Evolutionary conservation across 1,140 invertebrate species (phyloP).

Genomic region (Globodera ellingtonae): DNA sequence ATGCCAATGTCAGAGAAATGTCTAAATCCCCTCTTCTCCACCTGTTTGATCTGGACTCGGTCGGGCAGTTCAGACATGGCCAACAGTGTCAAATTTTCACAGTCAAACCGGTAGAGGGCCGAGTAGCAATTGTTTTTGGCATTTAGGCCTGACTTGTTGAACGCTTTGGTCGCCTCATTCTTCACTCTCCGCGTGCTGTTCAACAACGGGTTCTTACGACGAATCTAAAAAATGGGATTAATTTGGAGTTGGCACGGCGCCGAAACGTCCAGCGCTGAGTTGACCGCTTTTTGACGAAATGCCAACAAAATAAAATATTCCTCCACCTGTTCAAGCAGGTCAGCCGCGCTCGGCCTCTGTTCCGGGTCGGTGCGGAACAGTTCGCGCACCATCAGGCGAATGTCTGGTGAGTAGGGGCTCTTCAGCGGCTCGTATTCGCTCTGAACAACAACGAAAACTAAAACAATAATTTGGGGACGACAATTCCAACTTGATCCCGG

Average conservation of each 20-base stretch:
- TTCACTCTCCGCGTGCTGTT: slow-evolving; percentile 8
- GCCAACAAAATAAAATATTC: slow-evolving; percentile 48
- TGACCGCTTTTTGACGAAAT: too few relatives aligned
- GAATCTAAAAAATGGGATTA: background rate
- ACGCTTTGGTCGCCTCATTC: slow-evolving; percentile 7
- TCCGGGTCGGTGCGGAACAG: slow-evolving; percentile 68
- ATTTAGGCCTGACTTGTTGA: background rate
- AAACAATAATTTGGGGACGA: slow-evolving; percentile 65
- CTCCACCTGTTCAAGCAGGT: slow-evolving; percentile 68
- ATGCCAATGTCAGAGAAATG: background rate
- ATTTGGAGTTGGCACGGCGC: too few relatives aligned
- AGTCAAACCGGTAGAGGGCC: slow-evolving; percentile 67
- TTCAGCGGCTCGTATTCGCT: slow-evolving; percentile 71
- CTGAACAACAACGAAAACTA: slow-evolving; percentile 57
- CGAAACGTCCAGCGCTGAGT: too few relatives aligned
- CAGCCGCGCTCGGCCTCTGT: slow-evolving; percentile 69
- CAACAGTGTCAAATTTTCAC: slow-evolving; percentile 63
- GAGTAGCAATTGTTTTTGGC: slow-evolving; percentile 60
- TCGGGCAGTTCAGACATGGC: slow-evolving; percentile 66
- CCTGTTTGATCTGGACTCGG: slow-evolving; percentile 68
- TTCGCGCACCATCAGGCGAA: slow-evolving; percentile 69
- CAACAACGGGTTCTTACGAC: slow-evolving; percentile 5
- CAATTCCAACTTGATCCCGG: slow-evolving; percentile 18
- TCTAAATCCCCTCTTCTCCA: slow-evolving; percentile 24
- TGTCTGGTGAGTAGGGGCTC: slow-evolving; percentile 73